Evolutionary conservation across 2,888 invertebrate genomes (phyloP), one percentile per base, ranked within the genome.

Genomic region (Branchellion lobata): DNA sequence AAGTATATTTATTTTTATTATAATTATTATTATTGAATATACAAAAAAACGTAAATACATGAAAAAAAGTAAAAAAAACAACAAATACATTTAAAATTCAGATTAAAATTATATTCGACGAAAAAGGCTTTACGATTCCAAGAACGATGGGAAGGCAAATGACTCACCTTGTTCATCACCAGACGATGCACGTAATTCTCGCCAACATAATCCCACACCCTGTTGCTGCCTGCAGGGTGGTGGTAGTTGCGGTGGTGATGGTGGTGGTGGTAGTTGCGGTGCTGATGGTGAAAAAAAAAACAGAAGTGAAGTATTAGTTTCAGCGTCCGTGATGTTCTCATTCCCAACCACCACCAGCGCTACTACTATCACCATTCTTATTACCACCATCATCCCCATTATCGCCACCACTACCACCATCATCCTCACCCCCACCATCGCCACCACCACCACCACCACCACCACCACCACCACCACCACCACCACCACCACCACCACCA

Each of bases 151-250:
- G 47, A 8, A 47, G 18, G 18, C n/a, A n/a, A n/a, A n/a, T n/a
- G 97, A 89, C 97, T 97, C 21, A 92, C 91, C 89, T 98, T 96
- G 88, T 95, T 97, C 89, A 98, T 96, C 31, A 99, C 91, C 57
- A 99, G 89, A 21, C 99, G 91, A 89, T 96, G 96, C 11, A 96
- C 96, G 89, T 95, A 96, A 88, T 94, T 95, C 88, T 96, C 96
- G 84, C 97, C 97, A 77, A 96, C 96, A 87, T 99, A 99, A 87
- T 99, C 99, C 99, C 99, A 99, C 0, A 99, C 99, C 76, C 96
- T 90, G 86, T 96, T 95, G 69, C 94, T 95, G 0, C 96, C 69
- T 69, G 31, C 8, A 5, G 69, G 75, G 47, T 74, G 75, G 47
- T 74, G 75, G 47, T 74, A 36, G 47, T 74, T 57, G 47, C 47